These are phyloP conservation scores for Charanyca ferruginea DNA, from an alignment of 2,888 invertebrate species.

Conservation along the genomic window DNA sequence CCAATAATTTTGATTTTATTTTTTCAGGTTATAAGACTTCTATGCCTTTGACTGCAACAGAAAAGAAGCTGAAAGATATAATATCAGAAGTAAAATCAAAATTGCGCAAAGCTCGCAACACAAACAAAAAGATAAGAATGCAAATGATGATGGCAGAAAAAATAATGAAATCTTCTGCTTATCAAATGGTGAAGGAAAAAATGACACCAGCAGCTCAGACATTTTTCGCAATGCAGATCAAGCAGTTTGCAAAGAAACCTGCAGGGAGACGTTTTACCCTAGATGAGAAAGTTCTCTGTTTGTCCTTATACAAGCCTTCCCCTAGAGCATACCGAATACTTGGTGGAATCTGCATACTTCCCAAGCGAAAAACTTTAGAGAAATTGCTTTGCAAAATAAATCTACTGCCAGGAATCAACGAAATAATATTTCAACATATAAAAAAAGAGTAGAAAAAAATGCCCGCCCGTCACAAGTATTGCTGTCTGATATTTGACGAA, in stretches of 20 bases:
- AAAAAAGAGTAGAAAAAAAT: too few relatives aligned
- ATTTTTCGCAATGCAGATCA: too few relatives aligned
- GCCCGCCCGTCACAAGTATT: too few relatives aligned
- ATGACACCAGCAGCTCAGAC: constrained; percentile 5
- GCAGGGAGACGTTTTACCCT: too few relatives aligned
- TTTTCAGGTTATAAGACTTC: constrained; percentile 1
- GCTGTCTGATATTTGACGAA: constrained; percentile 3
- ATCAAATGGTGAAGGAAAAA: constrained; percentile 8
- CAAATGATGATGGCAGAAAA: constrained; percentile 10
- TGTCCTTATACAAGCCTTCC: constrained; percentile 1
- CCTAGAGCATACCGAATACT: constrained; percentile 7
- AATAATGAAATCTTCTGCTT: constrained; percentile 1
- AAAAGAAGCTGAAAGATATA: constrained; percentile 9
- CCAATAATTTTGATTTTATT: constrained; percentile 1
- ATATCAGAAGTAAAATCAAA: not conserved
- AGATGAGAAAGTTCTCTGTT: too few relatives aligned
- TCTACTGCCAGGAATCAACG: too few relatives aligned
- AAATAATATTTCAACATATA: too few relatives aligned
- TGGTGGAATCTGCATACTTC: constrained; percentile 3
- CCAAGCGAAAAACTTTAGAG: constrained; percentile 1
- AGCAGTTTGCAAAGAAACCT: too few relatives aligned
- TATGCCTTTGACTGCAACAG: too few relatives aligned
- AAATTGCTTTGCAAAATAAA: too few relatives aligned
- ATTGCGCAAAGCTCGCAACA: constrained; percentile 9
- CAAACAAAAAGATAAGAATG: too few relatives aligned